Conservation (phyloP, 2,888 invertebrate species). For the Dorcus parallelipipedus region DNA sequence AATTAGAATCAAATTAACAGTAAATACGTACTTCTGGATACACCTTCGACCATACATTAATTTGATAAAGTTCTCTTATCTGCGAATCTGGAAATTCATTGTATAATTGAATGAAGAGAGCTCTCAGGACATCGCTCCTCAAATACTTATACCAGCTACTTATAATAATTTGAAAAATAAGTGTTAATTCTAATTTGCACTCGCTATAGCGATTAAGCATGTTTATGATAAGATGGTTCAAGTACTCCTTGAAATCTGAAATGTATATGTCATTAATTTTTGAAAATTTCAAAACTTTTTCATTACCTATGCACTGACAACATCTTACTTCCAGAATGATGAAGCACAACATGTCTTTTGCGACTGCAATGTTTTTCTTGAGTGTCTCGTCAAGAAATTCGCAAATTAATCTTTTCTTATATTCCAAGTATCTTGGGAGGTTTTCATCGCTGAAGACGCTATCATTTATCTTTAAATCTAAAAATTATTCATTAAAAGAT, state of each 20-base stretch:
- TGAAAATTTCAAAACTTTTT: not conserved
- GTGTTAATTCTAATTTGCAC: slow-evolving; percentile 2
- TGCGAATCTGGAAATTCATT: slow-evolving; percentile 8
- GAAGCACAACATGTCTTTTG: slow-evolving; percentile 7
- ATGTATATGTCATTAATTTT: not conserved
- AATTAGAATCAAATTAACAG: too few species aligned
- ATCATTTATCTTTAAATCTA: slow-evolving; percentile 6
- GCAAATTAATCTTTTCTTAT: slow-evolving; percentile 8
- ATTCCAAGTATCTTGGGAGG: not conserved
- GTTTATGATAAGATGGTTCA: slow-evolving; percentile 8
- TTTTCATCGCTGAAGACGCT: not conserved
- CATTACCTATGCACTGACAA: not conserved
- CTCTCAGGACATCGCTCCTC: slow-evolving; percentile 7
- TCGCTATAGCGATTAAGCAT: slow-evolving; percentile 6
- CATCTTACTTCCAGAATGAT: not conserved
- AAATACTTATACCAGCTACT: slow-evolving; percentile 15
- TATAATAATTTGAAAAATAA: slow-evolving; percentile 9
- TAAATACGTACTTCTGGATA: slow-evolving; percentile 3
- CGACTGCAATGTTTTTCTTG: not conserved
- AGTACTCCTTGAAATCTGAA: slow-evolving; percentile 9
- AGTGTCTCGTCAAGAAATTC: slow-evolving; percentile 4
- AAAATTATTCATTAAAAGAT: not conserved
- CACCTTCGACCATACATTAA: slow-evolving; percentile 6
- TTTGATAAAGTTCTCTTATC: slow-evolving; percentile 9
- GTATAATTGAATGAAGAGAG: slow-evolving; percentile 1